Conservation (phyloP, 23 tunicate species). For the Diplosoma virens region DNA sequence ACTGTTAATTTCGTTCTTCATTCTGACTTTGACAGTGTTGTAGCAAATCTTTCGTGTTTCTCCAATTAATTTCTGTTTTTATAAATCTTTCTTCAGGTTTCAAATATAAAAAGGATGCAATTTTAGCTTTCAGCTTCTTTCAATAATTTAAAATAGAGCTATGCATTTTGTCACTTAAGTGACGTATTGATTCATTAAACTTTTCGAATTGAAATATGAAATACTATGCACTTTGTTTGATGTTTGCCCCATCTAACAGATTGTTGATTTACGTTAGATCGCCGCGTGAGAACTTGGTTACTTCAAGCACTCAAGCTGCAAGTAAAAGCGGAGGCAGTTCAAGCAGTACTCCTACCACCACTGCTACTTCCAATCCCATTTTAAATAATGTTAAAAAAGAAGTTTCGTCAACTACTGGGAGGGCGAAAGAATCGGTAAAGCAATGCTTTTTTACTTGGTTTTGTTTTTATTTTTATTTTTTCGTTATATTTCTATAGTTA, state of each 20-base stretch:
- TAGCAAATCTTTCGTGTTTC: no score
- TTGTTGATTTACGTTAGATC: conserved; percentile 40
- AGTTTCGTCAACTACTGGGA: conserved; percentile 17
- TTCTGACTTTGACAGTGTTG: no score
- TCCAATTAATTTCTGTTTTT: no score
- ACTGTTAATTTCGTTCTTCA: no score
- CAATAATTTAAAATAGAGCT: no score
- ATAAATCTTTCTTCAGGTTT: no score
- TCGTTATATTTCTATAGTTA: neutral
- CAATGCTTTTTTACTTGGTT: neutral
- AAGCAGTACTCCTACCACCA: conserved; percentile 36
- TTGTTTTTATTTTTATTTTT: neutral
- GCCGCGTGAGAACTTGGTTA: conserved; percentile 80
- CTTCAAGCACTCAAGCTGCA: conserved; percentile 80
- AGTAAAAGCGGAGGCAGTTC: conserved; percentile 56
- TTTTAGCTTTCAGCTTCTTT: no score
- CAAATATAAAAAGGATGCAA: no score
- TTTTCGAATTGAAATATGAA: neutral
- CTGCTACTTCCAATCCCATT: neutral
- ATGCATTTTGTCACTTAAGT: no score
- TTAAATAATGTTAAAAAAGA: conserved; percentile 16
- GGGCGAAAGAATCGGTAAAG: neutral
- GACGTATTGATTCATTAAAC: neutral
- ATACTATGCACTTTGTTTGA: neutral
- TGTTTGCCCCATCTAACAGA: neutral